Evolutionary conservation across 2,113 vertebrate species (phyloP).

Genomic region (Falcunculus frontatus): DNA sequence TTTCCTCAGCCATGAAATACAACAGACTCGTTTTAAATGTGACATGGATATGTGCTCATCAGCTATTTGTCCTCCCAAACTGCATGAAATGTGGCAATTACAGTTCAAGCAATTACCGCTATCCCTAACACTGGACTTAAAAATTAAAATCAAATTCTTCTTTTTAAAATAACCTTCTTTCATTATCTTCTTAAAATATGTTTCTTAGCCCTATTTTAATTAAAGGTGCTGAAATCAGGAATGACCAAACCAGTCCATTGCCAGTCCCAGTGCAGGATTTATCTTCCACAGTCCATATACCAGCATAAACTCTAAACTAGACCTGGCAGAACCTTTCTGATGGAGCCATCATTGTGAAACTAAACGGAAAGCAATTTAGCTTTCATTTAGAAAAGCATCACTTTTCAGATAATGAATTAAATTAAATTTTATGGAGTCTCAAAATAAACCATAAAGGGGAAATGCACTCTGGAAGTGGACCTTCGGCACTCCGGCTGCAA

Average conservation of each 20-base stretch:
- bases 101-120: background rate
- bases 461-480: background rate
- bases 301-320: background rate
- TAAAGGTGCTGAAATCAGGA: background rate
- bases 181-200: background rate
- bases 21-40: background rate
- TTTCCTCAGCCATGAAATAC: background rate
- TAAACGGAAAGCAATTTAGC: background rate
- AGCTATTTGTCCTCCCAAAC: background rate
- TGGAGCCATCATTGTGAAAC: background rate
- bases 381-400: background rate
- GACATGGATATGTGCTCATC: background rate
- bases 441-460: background rate
- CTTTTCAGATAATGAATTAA: background rate
- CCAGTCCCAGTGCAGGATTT: background rate
- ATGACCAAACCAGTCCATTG: background rate
- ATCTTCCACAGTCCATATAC: background rate
- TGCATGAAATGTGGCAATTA: background rate
- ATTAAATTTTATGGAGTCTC: background rate
- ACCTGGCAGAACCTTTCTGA: background rate
- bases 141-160: background rate
- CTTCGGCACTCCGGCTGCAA: background rate
- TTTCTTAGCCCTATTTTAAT: background rate
- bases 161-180: background rate
- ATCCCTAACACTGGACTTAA: background rate